Base-by-base conservation (phyloP, 2,888 invertebrate genomes). In the Stictocephala bisonia region DNA sequence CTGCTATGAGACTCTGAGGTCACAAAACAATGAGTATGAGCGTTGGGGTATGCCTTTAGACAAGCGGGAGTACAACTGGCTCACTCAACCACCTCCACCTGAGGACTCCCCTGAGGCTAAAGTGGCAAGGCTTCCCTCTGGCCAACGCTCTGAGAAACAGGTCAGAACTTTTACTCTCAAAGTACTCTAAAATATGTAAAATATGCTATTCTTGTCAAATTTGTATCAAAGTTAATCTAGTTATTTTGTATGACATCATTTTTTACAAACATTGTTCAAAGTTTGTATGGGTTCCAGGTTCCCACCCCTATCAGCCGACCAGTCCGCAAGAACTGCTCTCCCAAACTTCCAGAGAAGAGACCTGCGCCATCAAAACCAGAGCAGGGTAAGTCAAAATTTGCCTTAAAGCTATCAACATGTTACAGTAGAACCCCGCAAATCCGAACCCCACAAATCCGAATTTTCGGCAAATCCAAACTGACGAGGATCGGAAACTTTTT, bases 21-120 rank as follows among this genome's bases (percentile, higher is more conserved):
- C 94, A 81, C 96, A 96, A 85, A 94, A 94, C 82, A 89, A 92
- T 75, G 95, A 95, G 85, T 95, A 95, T 86, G 93, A 93, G 86
- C 87, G 94, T 80, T 94, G 95, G 88, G 95, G 95, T 78, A 89
- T 96, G 80, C 96, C 96, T 7, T 88, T 94, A 60, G 95, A 95
- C 80, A 94, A 95, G 86, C 87, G 96, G 79, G 94, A 94, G 84
- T 96, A 96, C 86, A 96, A 95, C 87, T 96, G 96, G 95, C 93
- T 95, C 82, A 93, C 94, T 80, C 93, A 95, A 83, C 95, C 95
- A 73, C 95, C 95, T 76, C 95, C 96, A 72, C 95, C 95, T 0
- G 95, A 95, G 85, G 94, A 94, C 85, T 92, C 93, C 83, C 93
- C 94, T 1, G 94, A 94, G 84, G 93, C 91, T 77, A 89, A 92